phyloP scores from a whole-genome alignment of 1,140 invertebrate genomes.

The Orussus abietinus region DNA sequence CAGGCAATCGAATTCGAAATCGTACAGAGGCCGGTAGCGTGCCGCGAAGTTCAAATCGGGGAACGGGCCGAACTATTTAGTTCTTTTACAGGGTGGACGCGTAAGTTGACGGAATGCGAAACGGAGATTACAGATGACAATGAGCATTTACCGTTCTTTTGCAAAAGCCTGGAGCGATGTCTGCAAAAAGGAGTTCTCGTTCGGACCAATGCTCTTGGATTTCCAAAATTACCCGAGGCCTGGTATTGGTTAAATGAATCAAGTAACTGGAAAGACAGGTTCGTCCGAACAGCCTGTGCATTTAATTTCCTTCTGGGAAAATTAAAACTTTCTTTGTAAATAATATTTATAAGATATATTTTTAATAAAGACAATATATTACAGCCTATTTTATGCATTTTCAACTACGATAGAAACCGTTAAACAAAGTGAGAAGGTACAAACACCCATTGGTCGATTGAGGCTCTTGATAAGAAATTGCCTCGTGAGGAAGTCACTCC shows the following conservation, averaged over 20 bases:
- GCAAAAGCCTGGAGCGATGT: constrained; percentile 52
- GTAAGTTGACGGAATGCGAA: constrained; percentile 43
- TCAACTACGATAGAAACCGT: constrained; percentile 48
- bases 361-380: constrained; percentile 12
- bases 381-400: constrained; percentile 35
- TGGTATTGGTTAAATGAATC: constrained; percentile 54
- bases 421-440: constrained; percentile 45
- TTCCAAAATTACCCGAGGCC: constrained; percentile 43
- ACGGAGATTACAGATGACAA: constrained; percentile 46
- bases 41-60: background rate
- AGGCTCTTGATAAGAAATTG: constrained; percentile 57
- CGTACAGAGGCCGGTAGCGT: constrained; percentile 7
- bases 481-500: constrained; percentile 56
- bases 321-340: constrained; percentile 6
- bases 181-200: constrained; percentile 49
- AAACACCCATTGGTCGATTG: constrained; percentile 52
- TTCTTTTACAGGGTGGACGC: constrained; percentile 43
- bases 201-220: constrained; percentile 37
- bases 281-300: background rate
- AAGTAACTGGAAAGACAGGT: constrained; percentile 37
- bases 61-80: constrained; percentile 1
- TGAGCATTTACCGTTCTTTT: constrained; percentile 43
- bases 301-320: background rate
- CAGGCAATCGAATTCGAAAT: too few species aligned
- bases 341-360: constrained; percentile 1